A percentile compares a stretch with the other conserved stretches of the same genome.
These are phyloP conservation scores for Pipra filicauda DNA, from an alignment of 2,113 vertebrate genomes.

Conservation along the genomic window DNA sequence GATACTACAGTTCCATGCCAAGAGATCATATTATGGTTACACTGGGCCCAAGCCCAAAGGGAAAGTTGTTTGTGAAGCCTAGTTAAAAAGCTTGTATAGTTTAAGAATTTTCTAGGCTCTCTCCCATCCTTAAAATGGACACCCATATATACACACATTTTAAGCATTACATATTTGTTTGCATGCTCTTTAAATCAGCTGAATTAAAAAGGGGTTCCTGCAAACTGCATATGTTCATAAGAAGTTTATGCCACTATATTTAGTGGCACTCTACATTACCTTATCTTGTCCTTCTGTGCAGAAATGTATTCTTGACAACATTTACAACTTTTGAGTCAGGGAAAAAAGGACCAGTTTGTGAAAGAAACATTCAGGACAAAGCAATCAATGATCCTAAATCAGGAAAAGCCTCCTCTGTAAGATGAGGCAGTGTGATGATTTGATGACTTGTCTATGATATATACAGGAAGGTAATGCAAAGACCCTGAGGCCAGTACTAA, in stretches of 20 bases:
- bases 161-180: not conserved
- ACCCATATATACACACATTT: not conserved
- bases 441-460: not conserved
- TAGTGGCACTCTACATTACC: not conserved
- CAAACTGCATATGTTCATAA: not conserved
- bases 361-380: slow-evolving; percentile 33
- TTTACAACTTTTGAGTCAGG: slow-evolving; percentile 1
- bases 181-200: not conserved
- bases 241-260: not conserved
- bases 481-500: not conserved
- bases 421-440: not conserved
- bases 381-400: not conserved
- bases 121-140: not conserved
- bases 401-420: not conserved
- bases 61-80: not conserved
- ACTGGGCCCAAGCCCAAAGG: not conserved
- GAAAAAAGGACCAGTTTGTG: slow-evolving; percentile 6
- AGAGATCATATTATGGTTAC: not conserved
- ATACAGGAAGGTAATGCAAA: accelerated
- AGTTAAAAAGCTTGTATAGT: not conserved
- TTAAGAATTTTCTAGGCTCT: not conserved
- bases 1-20: not conserved
- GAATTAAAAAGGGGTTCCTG: not conserved
- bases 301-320: not conserved
- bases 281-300: not conserved